Conservation (phyloP, 2,888 invertebrate species). For the Arctia plantaginis region DNA sequence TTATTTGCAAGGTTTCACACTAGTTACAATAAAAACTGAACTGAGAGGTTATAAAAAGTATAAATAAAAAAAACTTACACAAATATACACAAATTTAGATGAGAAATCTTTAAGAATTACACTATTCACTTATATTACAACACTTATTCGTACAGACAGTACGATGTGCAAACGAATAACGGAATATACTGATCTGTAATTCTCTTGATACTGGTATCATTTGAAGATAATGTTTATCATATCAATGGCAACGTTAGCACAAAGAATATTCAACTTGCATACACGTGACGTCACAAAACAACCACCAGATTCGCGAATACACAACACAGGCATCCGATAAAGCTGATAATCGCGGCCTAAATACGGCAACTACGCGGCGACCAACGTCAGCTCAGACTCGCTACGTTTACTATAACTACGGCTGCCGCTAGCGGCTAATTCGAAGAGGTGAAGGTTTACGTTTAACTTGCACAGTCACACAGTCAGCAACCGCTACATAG, state of each 20-base stretch:
- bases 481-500: slow-evolving; percentile 61
- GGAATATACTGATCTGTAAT: slow-evolving; percentile 58
- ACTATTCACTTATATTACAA: slow-evolving; percentile 46
- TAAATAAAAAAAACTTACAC: slow-evolving; percentile 26
- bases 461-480: slow-evolving; percentile 46
- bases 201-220: slow-evolving; percentile 67
- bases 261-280: slow-evolving; percentile 72
- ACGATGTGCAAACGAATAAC: slow-evolving; percentile 51
- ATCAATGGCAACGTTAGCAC: slow-evolving; percentile 69
- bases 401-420: slow-evolving; percentile 53
- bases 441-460: slow-evolving; percentile 42
- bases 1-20: slow-evolving; percentile 36
- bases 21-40: slow-evolving; percentile 48
- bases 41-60: slow-evolving; percentile 42
- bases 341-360: slow-evolving; percentile 64
- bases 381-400: slow-evolving; percentile 63
- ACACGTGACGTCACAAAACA: slow-evolving; percentile 77
- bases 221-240: slow-evolving; percentile 79
- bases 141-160: slow-evolving; percentile 52
- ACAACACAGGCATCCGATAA: slow-evolving; percentile 65
- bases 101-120: slow-evolving; percentile 35
- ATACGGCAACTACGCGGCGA: slow-evolving; percentile 58
- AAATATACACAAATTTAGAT: slow-evolving; percentile 48
- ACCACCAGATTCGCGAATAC: slow-evolving; percentile 67
- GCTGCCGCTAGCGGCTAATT: slow-evolving; percentile 31